Evolutionary conservation across 2,888 invertebrate species (phyloP).

Genomic region (Agrotis clavis): DNA sequence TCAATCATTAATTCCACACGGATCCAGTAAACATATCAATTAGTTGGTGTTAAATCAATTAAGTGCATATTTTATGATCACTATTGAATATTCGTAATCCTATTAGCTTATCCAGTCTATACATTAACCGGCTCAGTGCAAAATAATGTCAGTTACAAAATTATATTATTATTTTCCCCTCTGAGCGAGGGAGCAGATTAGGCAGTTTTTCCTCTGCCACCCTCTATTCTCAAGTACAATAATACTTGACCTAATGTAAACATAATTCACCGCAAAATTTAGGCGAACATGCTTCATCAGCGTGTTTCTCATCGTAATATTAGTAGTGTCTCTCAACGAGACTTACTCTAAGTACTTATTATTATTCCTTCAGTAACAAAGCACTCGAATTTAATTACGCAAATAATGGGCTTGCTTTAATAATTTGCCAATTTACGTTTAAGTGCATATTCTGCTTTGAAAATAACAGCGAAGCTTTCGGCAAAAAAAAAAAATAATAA

Average conservation of each 20-base stretch:
- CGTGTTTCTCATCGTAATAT: conserved; percentile 50
- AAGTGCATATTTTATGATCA: conserved; percentile 31
- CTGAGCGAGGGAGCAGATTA: conserved; percentile 48
- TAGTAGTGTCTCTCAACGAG: conserved; percentile 30
- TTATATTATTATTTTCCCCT: conserved; percentile 33
- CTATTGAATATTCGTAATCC: conserved; percentile 17
- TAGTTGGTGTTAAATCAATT: conserved; percentile 32
- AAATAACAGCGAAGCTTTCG: conserved; percentile 53
- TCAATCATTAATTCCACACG: conserved; percentile 20
- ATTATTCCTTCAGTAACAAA: conserved; percentile 38
- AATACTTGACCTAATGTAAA: conserved; percentile 71
- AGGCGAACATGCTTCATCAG: conserved; percentile 59
- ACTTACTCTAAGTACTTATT: conserved; percentile 21
- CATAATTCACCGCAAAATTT: conserved; percentile 65
- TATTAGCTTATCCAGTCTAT: conserved; percentile 18
- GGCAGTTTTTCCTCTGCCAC: conserved; percentile 55
- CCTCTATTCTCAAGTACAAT: conserved; percentile 65
- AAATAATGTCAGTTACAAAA: conserved; percentile 44
- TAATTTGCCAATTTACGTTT: conserved; percentile 48
- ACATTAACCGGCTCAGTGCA: conserved; percentile 22
- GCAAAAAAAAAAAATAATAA: conserved; percentile 44
- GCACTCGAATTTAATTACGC: conserved; percentile 27
- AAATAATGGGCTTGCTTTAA: conserved; percentile 47
- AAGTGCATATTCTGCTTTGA: conserved; percentile 39
- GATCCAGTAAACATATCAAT: conserved; percentile 33